Conservation (phyloP, 2,797 vertebrate species). For the Pipistrellus pygmaeus region DNA sequence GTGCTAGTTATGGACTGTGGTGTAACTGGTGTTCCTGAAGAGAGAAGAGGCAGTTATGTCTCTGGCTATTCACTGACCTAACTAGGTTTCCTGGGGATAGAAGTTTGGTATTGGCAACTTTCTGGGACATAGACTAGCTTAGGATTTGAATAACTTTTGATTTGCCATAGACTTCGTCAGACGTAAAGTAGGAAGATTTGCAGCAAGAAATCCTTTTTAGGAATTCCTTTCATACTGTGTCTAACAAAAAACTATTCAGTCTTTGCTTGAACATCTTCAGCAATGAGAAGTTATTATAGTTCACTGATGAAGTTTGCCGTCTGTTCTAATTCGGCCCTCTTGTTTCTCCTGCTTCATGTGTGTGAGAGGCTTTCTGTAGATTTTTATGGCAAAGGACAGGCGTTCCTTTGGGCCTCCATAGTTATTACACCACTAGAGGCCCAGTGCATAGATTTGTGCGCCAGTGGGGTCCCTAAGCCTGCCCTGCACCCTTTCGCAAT, state of each 20-base stretch:
- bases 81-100: background rate
- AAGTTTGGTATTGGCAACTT: constrained; percentile 47
- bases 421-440: background rate
- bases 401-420: constrained; percentile 38
- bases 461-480: too few relatives aligned
- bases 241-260: constrained; percentile 26
- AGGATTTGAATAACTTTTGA: constrained; percentile 47
- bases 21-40: background rate
- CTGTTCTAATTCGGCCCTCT: constrained; percentile 15
- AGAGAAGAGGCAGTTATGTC: background rate
- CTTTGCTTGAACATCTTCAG: constrained; percentile 54
- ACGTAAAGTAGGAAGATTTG: background rate
- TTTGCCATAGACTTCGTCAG: constrained; percentile 5
- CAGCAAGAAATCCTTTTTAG: constrained; percentile 51
- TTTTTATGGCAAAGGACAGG: constrained; percentile 52
- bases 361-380: constrained; percentile 38
- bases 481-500: too few relatives aligned
- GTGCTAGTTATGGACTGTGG: background rate
- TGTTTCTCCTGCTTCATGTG: background rate
- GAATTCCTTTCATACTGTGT: background rate
- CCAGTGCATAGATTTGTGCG: too few relatives aligned
- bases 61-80: background rate
- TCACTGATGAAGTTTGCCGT: background rate
- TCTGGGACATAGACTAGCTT: constrained; percentile 3
- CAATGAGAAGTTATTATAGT: constrained; percentile 55